Percentiles rank a stretch among this genome's conserved stretches.
phyloP scores from a whole-genome alignment of 2,888 invertebrate species.

The Anthophora plumipes region DNA sequence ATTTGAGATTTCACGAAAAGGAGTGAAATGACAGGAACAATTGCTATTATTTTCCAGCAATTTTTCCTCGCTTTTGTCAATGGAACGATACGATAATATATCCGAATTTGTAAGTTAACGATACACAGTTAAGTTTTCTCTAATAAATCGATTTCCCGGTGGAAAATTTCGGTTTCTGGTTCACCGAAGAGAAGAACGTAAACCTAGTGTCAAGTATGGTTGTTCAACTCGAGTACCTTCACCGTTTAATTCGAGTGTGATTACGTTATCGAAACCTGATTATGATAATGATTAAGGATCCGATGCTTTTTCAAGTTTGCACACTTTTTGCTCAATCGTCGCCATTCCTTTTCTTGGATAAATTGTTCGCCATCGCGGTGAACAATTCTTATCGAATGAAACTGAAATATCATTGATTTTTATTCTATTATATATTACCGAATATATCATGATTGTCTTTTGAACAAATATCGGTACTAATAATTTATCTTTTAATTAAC shows the following conservation, averaged over 20 bases:
- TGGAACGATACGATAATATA: too few species aligned
- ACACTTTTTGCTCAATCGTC: neutral
- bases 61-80: too few species aligned
- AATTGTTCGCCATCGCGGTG: neutral
- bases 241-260: conserved; percentile 12
- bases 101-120: too few species aligned
- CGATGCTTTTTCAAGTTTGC: neutral
- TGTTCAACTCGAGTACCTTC: neutral
- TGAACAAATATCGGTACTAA: conserved; percentile 25
- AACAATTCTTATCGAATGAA: conserved; percentile 1
- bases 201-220: too few species aligned
- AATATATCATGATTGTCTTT: conserved; percentile 11
- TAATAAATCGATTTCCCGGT: too few species aligned
- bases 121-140: too few species aligned
- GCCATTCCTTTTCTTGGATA: neutral
- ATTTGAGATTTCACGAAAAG: too few species aligned
- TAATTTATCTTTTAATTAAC: conserved; percentile 29
- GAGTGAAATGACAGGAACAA: too few species aligned
- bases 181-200: too few species aligned
- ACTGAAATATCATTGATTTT: neutral
- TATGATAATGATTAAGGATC: neutral
- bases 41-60: too few species aligned
- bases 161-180: too few species aligned
- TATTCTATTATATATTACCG: neutral
- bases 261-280: neutral